These are phyloP conservation scores for Ectemnius continuus DNA, from an alignment of 2,888 invertebrate species.

Conservation along the genomic window DNA sequence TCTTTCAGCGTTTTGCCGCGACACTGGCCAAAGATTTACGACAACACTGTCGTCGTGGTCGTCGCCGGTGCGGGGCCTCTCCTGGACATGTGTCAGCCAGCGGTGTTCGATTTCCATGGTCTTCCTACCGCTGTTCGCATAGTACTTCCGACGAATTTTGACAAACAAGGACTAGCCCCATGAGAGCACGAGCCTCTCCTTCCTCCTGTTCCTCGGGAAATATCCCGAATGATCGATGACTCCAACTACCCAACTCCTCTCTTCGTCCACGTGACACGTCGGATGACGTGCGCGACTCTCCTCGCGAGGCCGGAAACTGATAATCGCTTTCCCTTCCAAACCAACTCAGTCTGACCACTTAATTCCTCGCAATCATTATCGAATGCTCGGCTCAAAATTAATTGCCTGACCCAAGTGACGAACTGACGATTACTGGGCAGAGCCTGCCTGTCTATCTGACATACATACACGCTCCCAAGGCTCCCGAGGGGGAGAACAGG, in stretches of 20 bases:
- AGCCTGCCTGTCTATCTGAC: no score
- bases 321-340: slow-evolving; percentile 39
- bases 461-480: no score
- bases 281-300: slow-evolving; percentile 6
- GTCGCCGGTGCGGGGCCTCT: slow-evolving; percentile 24
- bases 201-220: slow-evolving; percentile 30
- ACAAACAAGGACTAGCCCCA: slow-evolving; percentile 48
- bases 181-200: slow-evolving; percentile 32
- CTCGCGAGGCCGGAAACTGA: slow-evolving; percentile 41
- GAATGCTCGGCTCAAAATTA: no score
- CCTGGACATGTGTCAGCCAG: slow-evolving; percentile 61
- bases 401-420: no score
- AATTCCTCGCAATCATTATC: no score
- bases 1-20: slow-evolving; percentile 50
- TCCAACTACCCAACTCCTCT: not conserved
- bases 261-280: slow-evolving; percentile 33
- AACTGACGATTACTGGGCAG: no score
- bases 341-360: no score
- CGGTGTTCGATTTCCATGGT: slow-evolving; percentile 31
- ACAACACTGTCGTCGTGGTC: slow-evolving; percentile 25
- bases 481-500: not conserved
- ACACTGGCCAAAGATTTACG: slow-evolving; percentile 64
- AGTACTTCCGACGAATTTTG: slow-evolving; percentile 33
- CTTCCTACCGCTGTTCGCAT: slow-evolving; percentile 28
- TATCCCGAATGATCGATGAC: slow-evolving; percentile 53